Conservation (phyloP, 2,888 invertebrate genomes). For the Eremobia ochroleuca region DNA sequence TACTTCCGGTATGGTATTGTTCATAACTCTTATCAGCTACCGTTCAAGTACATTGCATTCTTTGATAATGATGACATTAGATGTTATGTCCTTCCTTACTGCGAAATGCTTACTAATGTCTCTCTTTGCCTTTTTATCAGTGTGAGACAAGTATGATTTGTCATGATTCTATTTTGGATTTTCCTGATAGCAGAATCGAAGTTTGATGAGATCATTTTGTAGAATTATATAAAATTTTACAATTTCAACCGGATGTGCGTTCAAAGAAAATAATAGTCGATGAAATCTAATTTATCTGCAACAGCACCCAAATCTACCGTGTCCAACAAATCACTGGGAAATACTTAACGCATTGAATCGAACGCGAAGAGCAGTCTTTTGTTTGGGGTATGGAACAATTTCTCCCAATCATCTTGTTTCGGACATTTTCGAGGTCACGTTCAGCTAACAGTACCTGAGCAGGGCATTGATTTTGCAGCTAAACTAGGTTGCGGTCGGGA, state of each 20-base stretch:
- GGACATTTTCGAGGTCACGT: constrained; percentile 71
- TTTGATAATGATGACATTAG: constrained; percentile 51
- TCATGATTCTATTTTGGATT: constrained; percentile 5
- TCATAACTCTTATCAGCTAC: constrained; percentile 72
- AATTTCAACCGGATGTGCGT: constrained; percentile 2
- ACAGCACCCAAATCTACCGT: constrained; percentile 22
- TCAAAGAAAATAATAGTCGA: neutral
- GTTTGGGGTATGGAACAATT: constrained; percentile 65
- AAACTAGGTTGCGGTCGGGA: constrained; percentile 63
- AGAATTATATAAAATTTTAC: neutral
- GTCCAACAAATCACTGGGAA: constrained; percentile 13
- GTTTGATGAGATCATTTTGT: neutral
- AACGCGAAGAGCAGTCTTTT: constrained; percentile 48
- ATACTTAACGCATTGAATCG: constrained; percentile 28
- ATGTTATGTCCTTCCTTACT: constrained; percentile 23
- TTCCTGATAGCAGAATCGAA: neutral
- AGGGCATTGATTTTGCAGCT: constrained; percentile 61
- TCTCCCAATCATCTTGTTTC: constrained; percentile 67
- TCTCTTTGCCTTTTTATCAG: constrained; percentile 1
- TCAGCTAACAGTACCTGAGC: constrained; percentile 70
- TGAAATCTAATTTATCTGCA: neutral
- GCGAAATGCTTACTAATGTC: constrained; percentile 16
- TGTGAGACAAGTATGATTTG: constrained; percentile 17
- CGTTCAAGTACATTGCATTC: constrained; percentile 63
- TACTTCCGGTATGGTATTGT: constrained; percentile 74